Evolutionary conservation across 1,140 invertebrate species (phyloP), one percentile per base, ranked within the genome.

Genomic region (Platyura marginata): DNA sequence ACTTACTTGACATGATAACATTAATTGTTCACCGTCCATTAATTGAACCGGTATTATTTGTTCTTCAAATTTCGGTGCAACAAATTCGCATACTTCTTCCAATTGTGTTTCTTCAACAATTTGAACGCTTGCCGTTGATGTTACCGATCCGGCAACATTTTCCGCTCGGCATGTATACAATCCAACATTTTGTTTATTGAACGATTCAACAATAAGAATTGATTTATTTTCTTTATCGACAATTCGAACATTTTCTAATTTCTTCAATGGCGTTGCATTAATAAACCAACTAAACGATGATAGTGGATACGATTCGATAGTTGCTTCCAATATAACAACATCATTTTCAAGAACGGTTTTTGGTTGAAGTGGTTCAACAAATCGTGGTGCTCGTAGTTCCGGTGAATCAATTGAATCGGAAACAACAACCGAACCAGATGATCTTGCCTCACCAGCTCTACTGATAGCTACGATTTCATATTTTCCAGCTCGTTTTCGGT

Each of bases 1-100:
- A 39, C 65, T 67, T 20, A 88, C 74, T 48, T 76, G 63, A 51
- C 83, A 87, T 43, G 66, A 76, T 35, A 96, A 72, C 48, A 75
- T 69, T 20, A 88, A 81, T 53, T 83, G 77, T 54, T 94, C 87
- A 34, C 88, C 87, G 61, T 95, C 90, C 88, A 94, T 95, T 6
- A 94, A 80, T 51, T 78, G 76, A 2, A 80, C 62, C 15, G 80
- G 74, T 37, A 71, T 67, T 40, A 90, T 65, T 51, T 71, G 72
- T 51, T 73, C 74, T 13, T 76, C 66, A 50, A 93, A 89, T 47
- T 71, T 68, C 18, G 89, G 89, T 16, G 80, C 74, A 49, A 72
- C 66, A 18, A 79, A 65, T 56, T 79, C 74, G 20, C 68, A 51
- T 2, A 70, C 63, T 47, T 74, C 65, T 53, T 77, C 69, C 58